Conservation (phyloP, 1,140 invertebrate genomes). For the Saccostrea echinata region DNA sequence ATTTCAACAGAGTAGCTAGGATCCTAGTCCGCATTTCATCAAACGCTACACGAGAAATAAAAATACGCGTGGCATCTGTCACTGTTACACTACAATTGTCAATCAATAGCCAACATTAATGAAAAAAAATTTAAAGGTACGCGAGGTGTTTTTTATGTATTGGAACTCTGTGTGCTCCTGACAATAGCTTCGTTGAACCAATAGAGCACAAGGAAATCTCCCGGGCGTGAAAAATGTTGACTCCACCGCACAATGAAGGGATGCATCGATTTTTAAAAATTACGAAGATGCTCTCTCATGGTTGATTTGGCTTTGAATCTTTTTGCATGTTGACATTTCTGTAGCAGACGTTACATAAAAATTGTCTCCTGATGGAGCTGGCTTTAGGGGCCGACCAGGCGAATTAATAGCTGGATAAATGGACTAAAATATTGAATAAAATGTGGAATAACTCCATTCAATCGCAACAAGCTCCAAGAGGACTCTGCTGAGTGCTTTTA, state of each 20-base stretch:
- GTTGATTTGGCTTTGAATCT: conserved; percentile 2
- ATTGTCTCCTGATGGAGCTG: conserved; percentile 13
- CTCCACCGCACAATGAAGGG: not conserved
- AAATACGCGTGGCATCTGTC: conserved; percentile 28
- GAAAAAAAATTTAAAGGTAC: conserved; percentile 31
- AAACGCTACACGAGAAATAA: not conserved
- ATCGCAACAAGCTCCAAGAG: conserved; percentile 1
- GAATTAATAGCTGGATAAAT: conserved; percentile 25
- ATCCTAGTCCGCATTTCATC: not conserved
- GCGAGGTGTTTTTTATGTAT: conserved; percentile 20
- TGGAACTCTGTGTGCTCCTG: not conserved
- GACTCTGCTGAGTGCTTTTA: not conserved
- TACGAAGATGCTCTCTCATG: conserved; percentile 19
- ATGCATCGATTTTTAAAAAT: conserved; percentile 15
- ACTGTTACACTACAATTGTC: not conserved
- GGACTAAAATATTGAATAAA: conserved; percentile 26
- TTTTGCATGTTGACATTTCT: not conserved
- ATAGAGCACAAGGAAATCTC: not conserved
- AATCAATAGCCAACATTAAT: conserved; percentile 27
- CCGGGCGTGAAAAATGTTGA: not conserved
- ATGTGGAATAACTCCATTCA: conserved; percentile 30
- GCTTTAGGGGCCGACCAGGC: not conserved
- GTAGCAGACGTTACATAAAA: conserved; percentile 22
- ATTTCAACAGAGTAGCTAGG: not conserved
- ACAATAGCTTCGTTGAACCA: not conserved